phyloP scores from a whole-genome alignment of 2,797 vertebrate genomes.

The Bucorvus abyssinicus region DNA sequence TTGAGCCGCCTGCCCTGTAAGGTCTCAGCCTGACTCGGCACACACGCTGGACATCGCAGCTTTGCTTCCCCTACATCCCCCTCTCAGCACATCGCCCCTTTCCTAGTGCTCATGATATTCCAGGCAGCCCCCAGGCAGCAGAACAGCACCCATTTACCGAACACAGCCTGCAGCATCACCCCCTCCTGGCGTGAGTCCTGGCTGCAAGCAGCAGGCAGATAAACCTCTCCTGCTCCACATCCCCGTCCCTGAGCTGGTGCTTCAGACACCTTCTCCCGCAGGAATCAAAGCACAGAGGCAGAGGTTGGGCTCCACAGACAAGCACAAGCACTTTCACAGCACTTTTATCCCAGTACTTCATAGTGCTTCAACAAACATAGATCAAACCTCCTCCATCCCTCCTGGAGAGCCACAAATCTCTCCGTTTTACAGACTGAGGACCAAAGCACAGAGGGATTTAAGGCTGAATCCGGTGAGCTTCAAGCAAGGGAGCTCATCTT shows the following conservation, averaged over 20 bases:
- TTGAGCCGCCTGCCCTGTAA: rapidly evolving
- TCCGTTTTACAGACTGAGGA: background rate
- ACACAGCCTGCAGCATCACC: background rate
- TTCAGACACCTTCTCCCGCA: background rate
- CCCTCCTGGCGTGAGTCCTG: rapidly evolving
- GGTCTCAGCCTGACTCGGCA: background rate
- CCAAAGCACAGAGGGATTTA: background rate
- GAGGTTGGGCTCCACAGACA: background rate
- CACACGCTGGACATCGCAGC: rapidly evolving
- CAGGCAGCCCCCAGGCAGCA: background rate
- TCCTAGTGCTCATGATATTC: rapidly evolving
- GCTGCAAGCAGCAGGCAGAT: background rate
- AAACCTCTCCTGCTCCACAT: background rate
- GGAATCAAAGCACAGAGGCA: background rate
- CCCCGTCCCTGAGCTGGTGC: background rate
- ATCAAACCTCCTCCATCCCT: background rate
- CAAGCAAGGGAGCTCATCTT: rapidly evolving
- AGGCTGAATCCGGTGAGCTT: background rate
- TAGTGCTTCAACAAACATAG: background rate
- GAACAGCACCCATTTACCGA: background rate
- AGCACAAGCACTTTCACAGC: background rate
- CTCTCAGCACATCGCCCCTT: rapidly evolving
- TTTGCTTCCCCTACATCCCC: background rate
- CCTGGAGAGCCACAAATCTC: background rate
- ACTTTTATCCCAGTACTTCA: background rate